These are phyloP conservation scores for Steromphala cineraria DNA, from an alignment of 2,888 invertebrate species.

Conservation along the genomic window DNA sequence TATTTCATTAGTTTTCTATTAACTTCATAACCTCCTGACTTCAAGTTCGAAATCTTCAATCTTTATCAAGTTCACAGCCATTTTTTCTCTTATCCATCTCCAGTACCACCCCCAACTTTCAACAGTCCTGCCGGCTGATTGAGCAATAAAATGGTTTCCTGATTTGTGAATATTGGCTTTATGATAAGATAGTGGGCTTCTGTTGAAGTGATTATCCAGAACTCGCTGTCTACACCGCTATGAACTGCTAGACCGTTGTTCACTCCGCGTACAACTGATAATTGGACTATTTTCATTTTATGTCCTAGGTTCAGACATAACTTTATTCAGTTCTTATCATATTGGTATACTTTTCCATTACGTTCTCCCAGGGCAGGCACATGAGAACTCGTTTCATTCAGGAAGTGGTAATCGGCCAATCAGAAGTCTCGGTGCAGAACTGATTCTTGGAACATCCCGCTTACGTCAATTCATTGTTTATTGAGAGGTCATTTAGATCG, in stretches of 20 bases:
- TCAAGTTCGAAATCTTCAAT: too few relatives aligned
- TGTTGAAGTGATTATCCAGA: neutral
- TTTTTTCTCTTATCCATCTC: neutral
- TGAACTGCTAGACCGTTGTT: neutral
- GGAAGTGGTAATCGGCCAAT: neutral
- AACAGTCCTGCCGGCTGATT: neutral
- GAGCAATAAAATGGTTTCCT: conserved; percentile 1
- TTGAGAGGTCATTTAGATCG: too few relatives aligned
- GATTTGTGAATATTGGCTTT: conserved; percentile 11
- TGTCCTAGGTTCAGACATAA: neutral
- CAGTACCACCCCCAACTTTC: neutral
- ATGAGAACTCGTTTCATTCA: conserved; percentile 16
- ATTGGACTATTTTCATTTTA: conserved; percentile 11
- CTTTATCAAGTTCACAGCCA: too few relatives aligned
- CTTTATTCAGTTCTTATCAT: conserved; percentile 9
- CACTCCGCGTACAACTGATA: neutral
- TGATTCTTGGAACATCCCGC: too few relatives aligned
- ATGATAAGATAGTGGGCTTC: neutral
- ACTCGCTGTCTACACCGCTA: neutral
- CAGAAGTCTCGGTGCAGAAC: neutral
- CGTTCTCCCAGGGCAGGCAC: neutral
- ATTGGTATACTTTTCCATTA: conserved; percentile 18
- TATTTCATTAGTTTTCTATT: too few relatives aligned
- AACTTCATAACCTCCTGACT: too few relatives aligned
- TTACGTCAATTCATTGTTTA: too few relatives aligned